Evolutionary conservation across 2,888 invertebrate species (phyloP).

Genomic region (Diadegma fenestrale): DNA sequence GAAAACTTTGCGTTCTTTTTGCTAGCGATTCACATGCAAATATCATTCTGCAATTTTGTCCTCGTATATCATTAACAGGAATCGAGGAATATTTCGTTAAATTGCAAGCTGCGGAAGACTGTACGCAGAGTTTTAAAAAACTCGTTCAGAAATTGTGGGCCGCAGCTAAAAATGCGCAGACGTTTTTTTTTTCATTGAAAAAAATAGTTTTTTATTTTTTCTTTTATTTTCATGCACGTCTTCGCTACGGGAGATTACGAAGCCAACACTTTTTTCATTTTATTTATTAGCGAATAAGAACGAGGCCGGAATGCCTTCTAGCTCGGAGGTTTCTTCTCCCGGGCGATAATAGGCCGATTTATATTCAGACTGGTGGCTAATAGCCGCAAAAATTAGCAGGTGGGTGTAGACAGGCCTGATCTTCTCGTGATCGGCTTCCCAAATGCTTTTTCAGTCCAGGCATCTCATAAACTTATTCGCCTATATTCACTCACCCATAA

Average conservation of each 20-base stretch:
- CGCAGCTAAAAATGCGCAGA: neutral
- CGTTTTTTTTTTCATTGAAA: neutral
- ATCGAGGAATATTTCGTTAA: neutral
- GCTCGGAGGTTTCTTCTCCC: slow-evolving; percentile 62
- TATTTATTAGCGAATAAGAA: slow-evolving; percentile 69
- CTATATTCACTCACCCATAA: slow-evolving; percentile 3
- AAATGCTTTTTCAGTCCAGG: slow-evolving; percentile 38
- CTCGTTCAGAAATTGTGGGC: neutral
- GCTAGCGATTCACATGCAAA: neutral
- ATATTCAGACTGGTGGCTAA: slow-evolving; percentile 81
- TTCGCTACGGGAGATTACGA: slow-evolving; percentile 64
- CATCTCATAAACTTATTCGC: slow-evolving; percentile 49
- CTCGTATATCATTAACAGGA: neutral
- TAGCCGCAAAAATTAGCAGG: slow-evolving; percentile 80
- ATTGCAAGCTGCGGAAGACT: neutral
- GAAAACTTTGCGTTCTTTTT: neutral
- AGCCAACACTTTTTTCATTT: slow-evolving; percentile 67
- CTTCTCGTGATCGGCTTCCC: slow-evolving; percentile 69
- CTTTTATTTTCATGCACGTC: slow-evolving; percentile 42
- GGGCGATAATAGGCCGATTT: slow-evolving; percentile 79
- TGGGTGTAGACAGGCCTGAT: slow-evolving; percentile 75
- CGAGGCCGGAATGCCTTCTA: slow-evolving; percentile 54
- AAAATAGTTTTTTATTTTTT: neutral
- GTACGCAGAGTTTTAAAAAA: neutral
- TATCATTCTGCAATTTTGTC: neutral